phyloP scores from a whole-genome alignment of 30 jellyfish, hydroid and myxozoan genomes.

The Morbakka virulenta region DNA sequence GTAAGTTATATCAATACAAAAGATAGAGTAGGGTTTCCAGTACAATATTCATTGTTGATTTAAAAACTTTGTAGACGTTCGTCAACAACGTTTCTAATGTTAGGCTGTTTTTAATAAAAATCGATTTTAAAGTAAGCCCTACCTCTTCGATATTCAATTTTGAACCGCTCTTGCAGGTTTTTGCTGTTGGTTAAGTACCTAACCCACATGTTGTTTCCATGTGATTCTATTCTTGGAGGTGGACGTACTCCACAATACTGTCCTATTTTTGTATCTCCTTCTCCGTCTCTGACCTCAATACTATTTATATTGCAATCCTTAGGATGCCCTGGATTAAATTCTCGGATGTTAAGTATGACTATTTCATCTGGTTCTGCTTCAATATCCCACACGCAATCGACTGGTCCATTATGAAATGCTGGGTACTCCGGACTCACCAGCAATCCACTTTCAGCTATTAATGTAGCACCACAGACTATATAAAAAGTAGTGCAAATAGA shows the following conservation, averaged over 20 bases:
- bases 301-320: constrained; percentile 63
- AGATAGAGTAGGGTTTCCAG: too few relatives aligned
- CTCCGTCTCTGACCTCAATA: constrained; percentile 73
- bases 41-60: too few relatives aligned
- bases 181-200: constrained; percentile 66
- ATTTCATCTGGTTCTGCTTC: constrained; percentile 85
- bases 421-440: constrained; percentile 90
- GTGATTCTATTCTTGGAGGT: constrained; percentile 76
- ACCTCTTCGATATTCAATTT: constrained; percentile 80
- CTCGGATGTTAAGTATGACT: constrained; percentile 65
- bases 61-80: too few relatives aligned
- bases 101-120: too few relatives aligned
- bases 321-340: constrained; percentile 53
- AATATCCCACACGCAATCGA: constrained; percentile 90
- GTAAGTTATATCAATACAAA: too few relatives aligned
- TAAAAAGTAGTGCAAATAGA: neutral
- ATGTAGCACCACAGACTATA: constrained; percentile 84
- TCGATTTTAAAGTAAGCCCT: too few relatives aligned
- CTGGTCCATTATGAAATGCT: constrained; percentile 80
- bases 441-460: constrained; percentile 80
- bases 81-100: too few relatives aligned
- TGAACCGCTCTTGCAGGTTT: constrained; percentile 72
- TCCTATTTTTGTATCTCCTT: constrained; percentile 65
- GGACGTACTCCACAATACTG: constrained; percentile 66
- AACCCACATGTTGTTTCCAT: constrained; percentile 66